phyloP scores from a whole-genome alignment of 2,797 vertebrate genomes.

The Anabas testudineus region DNA sequence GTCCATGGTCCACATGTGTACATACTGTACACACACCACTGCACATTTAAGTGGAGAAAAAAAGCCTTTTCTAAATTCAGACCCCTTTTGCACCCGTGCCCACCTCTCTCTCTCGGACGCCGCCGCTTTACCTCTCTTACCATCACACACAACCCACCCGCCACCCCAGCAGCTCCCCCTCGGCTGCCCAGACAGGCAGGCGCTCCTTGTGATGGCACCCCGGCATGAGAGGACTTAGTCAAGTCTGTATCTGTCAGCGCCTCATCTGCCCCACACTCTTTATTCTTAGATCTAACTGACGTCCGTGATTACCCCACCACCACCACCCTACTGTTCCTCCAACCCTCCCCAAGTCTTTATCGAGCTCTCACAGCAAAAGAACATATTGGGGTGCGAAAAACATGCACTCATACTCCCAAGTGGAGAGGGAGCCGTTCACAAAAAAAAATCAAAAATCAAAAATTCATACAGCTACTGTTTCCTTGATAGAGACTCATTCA shows the following conservation, averaged over 20 bases:
- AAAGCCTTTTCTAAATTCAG: neutral
- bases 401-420: slow-evolving; percentile 27
- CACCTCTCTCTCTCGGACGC: slow-evolving; percentile 28
- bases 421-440: slow-evolving; percentile 10
- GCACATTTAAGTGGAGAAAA: neutral
- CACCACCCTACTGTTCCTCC: slow-evolving; percentile 37
- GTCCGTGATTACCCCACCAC: slow-evolving; percentile 73
- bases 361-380: slow-evolving; percentile 43
- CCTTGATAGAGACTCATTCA: slow-evolving; percentile 56
- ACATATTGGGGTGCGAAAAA: slow-evolving; percentile 17
- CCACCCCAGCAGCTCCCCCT: slow-evolving; percentile 30
- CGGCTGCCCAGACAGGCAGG: slow-evolving; percentile 82
- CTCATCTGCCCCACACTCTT: slow-evolving; percentile 82
- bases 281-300: slow-evolving; percentile 85
- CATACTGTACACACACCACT: too few species aligned
- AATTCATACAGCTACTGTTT: slow-evolving; percentile 29
- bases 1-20: neutral
- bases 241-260: slow-evolving; percentile 80
- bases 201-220: slow-evolving; percentile 84
- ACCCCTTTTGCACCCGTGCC: neutral
- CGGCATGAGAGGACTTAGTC: slow-evolving; percentile 80
- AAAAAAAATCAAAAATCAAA: too few species aligned
- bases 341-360: slow-evolving; percentile 43
- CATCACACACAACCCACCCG: slow-evolving; percentile 1
- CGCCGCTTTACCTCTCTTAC: slow-evolving; percentile 28